Percentiles rank a stretch among this genome's conserved stretches.
These are phyloP conservation scores for Nysson spinosus DNA, from an alignment of 2,888 invertebrate species.

Conservation along the genomic window DNA sequence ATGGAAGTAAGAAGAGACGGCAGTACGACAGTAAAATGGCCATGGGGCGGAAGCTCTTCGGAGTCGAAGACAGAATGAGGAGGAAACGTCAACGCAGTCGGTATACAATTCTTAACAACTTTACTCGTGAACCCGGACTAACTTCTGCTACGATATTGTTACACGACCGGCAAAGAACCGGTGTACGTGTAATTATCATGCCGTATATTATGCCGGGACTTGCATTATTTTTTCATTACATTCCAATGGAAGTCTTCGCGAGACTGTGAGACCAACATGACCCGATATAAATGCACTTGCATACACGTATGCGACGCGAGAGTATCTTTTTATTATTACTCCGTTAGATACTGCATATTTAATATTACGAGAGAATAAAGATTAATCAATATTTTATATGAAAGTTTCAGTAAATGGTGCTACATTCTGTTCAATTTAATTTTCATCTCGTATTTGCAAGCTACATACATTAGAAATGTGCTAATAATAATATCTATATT, in stretches of 20 bases:
- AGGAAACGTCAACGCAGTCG: constrained; percentile 16
- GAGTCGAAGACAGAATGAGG: constrained; percentile 21
- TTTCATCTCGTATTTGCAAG: too few species aligned
- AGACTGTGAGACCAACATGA: constrained; percentile 55
- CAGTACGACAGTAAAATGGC: constrained; percentile 10
- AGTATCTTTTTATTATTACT: not conserved
- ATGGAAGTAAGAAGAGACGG: constrained; percentile 9
- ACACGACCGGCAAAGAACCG: constrained; percentile 37
- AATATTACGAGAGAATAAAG: too few species aligned
- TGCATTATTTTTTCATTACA: constrained; percentile 44
- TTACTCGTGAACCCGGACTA: constrained; percentile 18
- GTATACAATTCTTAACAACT: constrained; percentile 19
- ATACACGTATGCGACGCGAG: constrained; percentile 16
- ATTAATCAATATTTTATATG: too few species aligned
- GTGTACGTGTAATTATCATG: constrained; percentile 48
- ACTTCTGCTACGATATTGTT: constrained; percentile 38
- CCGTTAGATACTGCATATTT: too few species aligned
- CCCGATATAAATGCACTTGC: constrained; percentile 35
- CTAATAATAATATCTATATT: too few species aligned
- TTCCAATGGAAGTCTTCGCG: constrained; percentile 31
- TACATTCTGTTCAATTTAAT: too few species aligned
- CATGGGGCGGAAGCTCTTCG: constrained; percentile 37
- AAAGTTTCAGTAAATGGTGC: too few species aligned
- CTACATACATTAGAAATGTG: too few species aligned
- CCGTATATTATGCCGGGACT: constrained; percentile 48